Conservation (phyloP, 2,797 vertebrate species). For the Choloepus didactylus region DNA sequence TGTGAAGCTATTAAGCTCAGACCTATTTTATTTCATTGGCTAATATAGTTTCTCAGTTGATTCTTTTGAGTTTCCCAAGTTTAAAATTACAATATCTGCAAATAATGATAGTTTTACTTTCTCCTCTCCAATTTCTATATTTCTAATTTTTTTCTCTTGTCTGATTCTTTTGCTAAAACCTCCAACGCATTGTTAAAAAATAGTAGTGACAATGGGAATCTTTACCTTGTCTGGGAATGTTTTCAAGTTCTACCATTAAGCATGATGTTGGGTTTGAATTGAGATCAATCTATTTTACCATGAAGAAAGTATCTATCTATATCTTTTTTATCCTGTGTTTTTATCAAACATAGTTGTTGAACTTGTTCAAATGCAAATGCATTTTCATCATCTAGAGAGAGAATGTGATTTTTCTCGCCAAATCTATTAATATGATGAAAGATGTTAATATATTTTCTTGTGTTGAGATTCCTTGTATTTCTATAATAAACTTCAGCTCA, state of each 20-base stretch:
- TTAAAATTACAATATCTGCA: background rate
- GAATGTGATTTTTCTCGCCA: background rate
- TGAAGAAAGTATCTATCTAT: background rate
- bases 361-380: background rate
- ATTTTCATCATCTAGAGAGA: background rate
- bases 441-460: background rate
- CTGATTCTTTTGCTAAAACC: background rate
- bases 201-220: background rate
- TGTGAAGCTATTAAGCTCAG: background rate
- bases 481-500: background rate
- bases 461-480: background rate
- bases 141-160: background rate
- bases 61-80: background rate
- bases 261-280: background rate
- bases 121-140: background rate
- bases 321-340: background rate
- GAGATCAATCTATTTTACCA: slow-evolving; percentile 7
- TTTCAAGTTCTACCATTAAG: background rate
- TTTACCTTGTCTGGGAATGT: slow-evolving; percentile 9
- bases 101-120: background rate
- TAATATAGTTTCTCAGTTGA: background rate
- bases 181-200: background rate
- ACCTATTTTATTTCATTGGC: background rate
- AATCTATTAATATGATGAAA: slow-evolving; percentile 5
- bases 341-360: background rate